Evolutionary conservation across 2,797 vertebrate species (phyloP), one percentile per base, ranked within the genome.

Genomic region (Karalla daura): DNA sequence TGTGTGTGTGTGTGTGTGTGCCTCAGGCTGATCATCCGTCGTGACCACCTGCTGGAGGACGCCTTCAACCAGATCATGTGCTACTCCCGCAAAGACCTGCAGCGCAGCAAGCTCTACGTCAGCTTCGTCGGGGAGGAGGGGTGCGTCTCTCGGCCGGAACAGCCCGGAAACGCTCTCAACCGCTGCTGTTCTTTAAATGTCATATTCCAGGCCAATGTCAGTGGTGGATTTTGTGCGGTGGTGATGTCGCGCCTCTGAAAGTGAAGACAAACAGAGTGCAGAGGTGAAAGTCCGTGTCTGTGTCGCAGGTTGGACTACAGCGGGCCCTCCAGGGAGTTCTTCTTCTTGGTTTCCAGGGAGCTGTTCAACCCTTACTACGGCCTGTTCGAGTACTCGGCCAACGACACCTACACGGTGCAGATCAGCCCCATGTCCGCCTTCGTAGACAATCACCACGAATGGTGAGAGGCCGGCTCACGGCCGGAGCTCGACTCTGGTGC

Each of bases 381-480:
- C 78, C 94, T 98, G 72, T 98, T 98, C 90, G 97, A 98, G 83
- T 98, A 98, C 90, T 98, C 97, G 28, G 97, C 96, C 85, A 98
- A 98, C 0, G 97, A 98, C 86, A 98, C 97, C 20, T 98, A 98
- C 83, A 98, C 97, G 51, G 97, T 98, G 72, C 97, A 98, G 90
- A 98, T 98, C 92, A 98, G 97, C 90, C 97, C 97, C 47, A 98
- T 98, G 97, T 98, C 97, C 49, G 96, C 97, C 74, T 98, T 98
- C 23, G 96, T 98, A 52, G 97, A 98, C 90, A 98, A 98, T 94
- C 97, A 98, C 82, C 97, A 98, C 10, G 97, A 98, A 80, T 98
- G 97, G 97, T 98, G 93, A 95, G 63, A 11, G 9, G 15, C 21
- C 15, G 1, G 5, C 3, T 24, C 12, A 21, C 43, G 32, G 15